Evolutionary conservation across 2,113 vertebrate genomes (phyloP).

Genomic region (Kobus ellipsiprymnus): DNA sequence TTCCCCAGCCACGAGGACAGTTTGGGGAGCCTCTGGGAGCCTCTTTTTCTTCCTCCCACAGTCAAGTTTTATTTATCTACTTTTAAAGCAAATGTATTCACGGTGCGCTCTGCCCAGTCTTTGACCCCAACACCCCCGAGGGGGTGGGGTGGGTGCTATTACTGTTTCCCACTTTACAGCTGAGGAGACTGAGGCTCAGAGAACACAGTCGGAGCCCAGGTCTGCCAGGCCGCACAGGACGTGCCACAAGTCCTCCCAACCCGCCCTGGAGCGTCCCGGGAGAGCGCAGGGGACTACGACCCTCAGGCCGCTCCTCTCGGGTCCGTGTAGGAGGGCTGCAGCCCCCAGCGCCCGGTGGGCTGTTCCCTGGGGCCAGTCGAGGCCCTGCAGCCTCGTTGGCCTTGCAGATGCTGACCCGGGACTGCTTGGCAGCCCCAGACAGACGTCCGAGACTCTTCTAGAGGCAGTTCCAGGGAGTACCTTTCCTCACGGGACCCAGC

Average conservation of each 20-base stretch:
- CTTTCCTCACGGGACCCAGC: fast-evolving
- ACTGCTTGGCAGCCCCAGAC: not conserved
- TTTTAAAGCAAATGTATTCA: not conserved
- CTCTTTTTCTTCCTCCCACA: not conserved
- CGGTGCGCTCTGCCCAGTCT: fast-evolving
- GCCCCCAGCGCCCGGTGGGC: fast-evolving
- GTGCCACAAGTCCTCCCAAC: not conserved
- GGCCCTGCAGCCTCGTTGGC: fast-evolving
- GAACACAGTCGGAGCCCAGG: not conserved
- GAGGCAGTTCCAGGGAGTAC: not conserved
- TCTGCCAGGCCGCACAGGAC: not conserved
- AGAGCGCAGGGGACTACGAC: fast-evolving
- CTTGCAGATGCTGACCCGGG: fast-evolving
- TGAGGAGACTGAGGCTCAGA: not conserved
- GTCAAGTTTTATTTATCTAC: too few relatives aligned
- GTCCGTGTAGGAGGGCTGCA: not conserved
- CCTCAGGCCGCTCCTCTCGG: too few relatives aligned
- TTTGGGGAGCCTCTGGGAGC: not conserved
- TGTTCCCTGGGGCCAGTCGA: fast-evolving
- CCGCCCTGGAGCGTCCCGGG: fast-evolving
- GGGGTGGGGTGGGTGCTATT: fast-evolving
- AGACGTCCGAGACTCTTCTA: fast-evolving
- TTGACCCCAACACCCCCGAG: fast-evolving
- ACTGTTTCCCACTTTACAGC: too few relatives aligned
- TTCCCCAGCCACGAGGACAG: not conserved